Conservation (phyloP, 2,888 invertebrate genomes). For the Tetrapedia diversipes region DNA sequence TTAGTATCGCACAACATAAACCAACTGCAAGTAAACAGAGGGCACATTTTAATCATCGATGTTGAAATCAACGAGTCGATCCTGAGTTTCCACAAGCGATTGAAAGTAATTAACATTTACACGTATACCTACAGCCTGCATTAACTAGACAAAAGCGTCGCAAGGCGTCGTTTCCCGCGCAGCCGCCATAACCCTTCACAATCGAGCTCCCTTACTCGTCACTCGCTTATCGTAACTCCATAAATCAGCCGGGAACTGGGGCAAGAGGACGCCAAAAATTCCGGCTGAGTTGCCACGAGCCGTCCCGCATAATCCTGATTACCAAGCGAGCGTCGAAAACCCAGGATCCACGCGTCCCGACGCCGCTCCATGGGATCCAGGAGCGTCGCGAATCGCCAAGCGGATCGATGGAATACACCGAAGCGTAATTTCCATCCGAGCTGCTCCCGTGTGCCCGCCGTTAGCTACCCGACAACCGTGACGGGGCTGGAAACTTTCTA, state of each 20-base stretch:
- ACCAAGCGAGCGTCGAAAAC: constrained; percentile 14
- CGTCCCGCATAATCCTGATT: constrained; percentile 42
- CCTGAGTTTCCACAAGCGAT: too few relatives aligned
- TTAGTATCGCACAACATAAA: too few relatives aligned
- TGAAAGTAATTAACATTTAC: too few relatives aligned
- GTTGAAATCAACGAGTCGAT: too few relatives aligned
- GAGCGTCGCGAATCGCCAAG: constrained; percentile 1
- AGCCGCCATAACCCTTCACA: neutral
- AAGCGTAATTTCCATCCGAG: constrained; percentile 53
- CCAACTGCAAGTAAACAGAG: too few relatives aligned
- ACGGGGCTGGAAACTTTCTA: constrained; percentile 48
- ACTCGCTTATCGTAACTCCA: constrained; percentile 30
- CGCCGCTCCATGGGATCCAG: neutral
- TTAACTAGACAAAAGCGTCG: neutral
- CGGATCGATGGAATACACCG: constrained; percentile 13
- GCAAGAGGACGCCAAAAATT: constrained; percentile 36
- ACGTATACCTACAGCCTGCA: too few relatives aligned
- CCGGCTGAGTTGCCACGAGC: constrained; percentile 29
- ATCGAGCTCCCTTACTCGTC: constrained; percentile 16
- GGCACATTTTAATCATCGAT: too few relatives aligned
- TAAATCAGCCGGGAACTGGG: constrained; percentile 41
- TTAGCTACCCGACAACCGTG: constrained; percentile 29
- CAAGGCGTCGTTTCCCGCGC: neutral
- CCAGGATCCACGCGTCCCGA: neutral
- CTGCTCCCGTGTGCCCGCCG: constrained; percentile 24